Percentiles rank a stretch among this genome's conserved stretches.
Evolutionary conservation across 2,797 vertebrate species (phyloP).

Genomic region (Tarsius wallacei): DNA sequence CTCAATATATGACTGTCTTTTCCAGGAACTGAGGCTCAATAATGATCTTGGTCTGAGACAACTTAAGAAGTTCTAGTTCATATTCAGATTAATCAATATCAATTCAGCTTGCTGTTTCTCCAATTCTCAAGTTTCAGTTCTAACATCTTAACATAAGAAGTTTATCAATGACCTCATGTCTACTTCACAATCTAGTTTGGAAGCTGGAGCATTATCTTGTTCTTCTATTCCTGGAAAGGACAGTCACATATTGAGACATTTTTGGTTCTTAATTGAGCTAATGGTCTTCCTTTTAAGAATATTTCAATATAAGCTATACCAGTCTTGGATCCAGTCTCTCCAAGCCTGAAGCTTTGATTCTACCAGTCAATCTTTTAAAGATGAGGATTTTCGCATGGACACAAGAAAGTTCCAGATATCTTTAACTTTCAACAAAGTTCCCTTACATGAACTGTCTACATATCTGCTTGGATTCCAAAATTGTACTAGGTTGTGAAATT

Average conservation of each 20-base stretch:
- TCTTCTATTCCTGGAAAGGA: not conserved
- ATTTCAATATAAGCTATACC: not conserved
- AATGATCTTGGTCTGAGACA: not conserved
- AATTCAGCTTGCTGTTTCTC: not conserved
- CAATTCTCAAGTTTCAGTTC: conserved; percentile 10
- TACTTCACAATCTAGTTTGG: not conserved
- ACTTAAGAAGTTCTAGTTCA: conserved; percentile 13
- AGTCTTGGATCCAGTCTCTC: not conserved
- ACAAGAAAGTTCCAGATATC: not conserved
- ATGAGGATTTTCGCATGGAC: not conserved
- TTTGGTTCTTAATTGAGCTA: too few relatives aligned
- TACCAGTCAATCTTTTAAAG: not conserved
- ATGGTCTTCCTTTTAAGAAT: too few relatives aligned
- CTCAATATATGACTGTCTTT: not conserved
- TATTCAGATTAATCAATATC: not conserved
- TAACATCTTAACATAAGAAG: not conserved
- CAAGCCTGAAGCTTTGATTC: not conserved
- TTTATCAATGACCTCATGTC: not conserved
- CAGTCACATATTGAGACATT: too few relatives aligned
- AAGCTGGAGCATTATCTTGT: not conserved
- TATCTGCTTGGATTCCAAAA: not conserved
- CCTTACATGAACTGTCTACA: not conserved
- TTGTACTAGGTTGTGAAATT: not conserved
- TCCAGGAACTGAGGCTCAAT: not conserved
- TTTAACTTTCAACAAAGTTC: not conserved